Base-by-base conservation (phyloP, 1,140 invertebrate species). In the Trichonephila inaurata region DNA sequence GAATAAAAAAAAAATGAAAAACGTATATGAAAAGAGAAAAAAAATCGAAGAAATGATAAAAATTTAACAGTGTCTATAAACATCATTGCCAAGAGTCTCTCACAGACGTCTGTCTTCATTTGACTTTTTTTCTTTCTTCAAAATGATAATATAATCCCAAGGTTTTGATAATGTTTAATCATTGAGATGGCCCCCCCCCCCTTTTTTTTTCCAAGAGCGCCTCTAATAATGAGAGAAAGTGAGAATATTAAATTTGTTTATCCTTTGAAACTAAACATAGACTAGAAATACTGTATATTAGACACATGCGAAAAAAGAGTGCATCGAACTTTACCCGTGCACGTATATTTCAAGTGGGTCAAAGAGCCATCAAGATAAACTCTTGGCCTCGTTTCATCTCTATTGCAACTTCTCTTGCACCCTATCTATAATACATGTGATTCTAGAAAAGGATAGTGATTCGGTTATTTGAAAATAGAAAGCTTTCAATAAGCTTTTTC, bases 341-440 rank as follows among this genome's bases (percentile, higher is more conserved):
- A 16, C 72, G 28, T 28, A 62, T 81, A n/a, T 82, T 91, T 92
- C 90, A 92, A 92, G 90, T 92, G 61, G 77, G 90, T 92, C 82
- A 92, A 92, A 92, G 90, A 85, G 90, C 33, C 61, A 92, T 92
- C 90, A 18, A 92, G 90, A 92, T 92, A 92, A 92, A 85, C 58
- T 92, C 61, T 66, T 82, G 89, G 72, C 72, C 90, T 61, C 58
- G 24, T 92, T 85, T 28, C 90, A n/a, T 92, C 51, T 92, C 51
- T 66, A 61, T 82, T 81, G 89, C 89, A 91, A 69, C 28, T 91
- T 60, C 81, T 60, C 44, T 92, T 82, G 72, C 51, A 91, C 62
- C 90, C 81, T 85, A 85, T 92, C 77, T 69, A 58, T n/a, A 88
- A 33, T 24, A n/a, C 40, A 61, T 51, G 83, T 85, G 83, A 77